Evolutionary conservation across 2,888 invertebrate genomes (phyloP).

Genomic region (Acanthococcus lagerstroemiae): DNA sequence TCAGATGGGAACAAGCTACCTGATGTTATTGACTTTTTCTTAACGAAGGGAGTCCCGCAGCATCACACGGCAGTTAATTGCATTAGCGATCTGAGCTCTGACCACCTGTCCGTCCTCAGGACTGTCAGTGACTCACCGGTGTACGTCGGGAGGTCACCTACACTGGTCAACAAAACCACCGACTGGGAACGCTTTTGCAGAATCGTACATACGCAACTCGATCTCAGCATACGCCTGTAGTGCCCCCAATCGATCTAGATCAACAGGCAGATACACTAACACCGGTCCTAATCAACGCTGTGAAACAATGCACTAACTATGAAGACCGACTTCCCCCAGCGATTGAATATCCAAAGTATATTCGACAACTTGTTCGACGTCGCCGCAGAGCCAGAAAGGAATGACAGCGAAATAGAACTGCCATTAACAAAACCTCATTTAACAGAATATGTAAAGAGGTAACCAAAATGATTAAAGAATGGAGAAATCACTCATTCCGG

Average conservation of each 20-base stretch:
- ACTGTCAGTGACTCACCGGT: neutral
- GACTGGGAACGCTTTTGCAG: conserved; percentile 4
- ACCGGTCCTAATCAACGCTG: neutral
- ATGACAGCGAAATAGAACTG: neutral
- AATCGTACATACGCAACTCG: neutral
- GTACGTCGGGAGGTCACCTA: neutral
- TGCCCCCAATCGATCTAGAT: neutral
- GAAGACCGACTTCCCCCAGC: neutral
- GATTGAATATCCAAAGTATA: neutral
- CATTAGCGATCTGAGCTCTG: conserved; percentile 5
- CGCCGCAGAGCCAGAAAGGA: neutral
- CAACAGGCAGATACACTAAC: neutral
- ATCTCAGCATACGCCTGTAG: neutral
- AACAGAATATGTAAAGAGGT: neutral
- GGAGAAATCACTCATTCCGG: neutral
- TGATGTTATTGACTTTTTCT: conserved; percentile 8
- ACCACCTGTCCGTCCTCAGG: conserved; percentile 11
- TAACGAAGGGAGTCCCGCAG: neutral
- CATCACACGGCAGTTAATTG: neutral
- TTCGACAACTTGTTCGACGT: neutral
- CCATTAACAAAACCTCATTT: neutral
- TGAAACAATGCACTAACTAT: neutral
- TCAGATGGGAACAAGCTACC: conserved; percentile 5
- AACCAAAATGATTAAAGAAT: neutral
- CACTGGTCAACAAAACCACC: conserved; percentile 6